Conservation (phyloP, 2,797 vertebrate genomes). For the Stomatorhinus walkeri region DNA sequence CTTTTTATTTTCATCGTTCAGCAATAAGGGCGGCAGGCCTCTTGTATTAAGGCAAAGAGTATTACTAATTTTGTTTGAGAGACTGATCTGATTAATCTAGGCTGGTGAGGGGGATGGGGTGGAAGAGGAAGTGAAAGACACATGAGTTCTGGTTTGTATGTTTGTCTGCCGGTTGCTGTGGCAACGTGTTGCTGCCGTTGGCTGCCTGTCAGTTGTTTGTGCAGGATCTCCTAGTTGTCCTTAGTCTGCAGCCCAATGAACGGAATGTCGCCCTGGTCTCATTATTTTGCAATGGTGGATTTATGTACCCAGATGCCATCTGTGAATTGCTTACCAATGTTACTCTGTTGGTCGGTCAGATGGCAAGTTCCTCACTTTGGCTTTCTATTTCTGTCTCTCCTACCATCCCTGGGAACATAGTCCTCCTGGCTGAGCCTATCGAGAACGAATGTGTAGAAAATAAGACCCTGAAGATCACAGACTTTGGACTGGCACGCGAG, state of each 20-base stretch:
- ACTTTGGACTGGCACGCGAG: constrained; percentile 80
- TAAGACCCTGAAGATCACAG: constrained; percentile 81
- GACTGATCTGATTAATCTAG: neutral
- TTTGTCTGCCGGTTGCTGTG: neutral
- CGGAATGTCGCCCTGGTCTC: neutral
- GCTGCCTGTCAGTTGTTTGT: neutral
- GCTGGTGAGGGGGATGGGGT: neutral
- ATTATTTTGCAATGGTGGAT: neutral
- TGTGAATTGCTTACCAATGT: constrained; percentile 38
- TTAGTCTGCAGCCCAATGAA: neutral
- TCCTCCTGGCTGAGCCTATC: constrained; percentile 75
- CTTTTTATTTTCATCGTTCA: neutral
- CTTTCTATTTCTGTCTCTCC: neutral
- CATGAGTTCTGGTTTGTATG: neutral
- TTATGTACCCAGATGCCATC: neutral
- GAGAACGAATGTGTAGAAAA: constrained; percentile 75
- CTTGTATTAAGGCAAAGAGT: neutral
- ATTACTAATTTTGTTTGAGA: neutral
- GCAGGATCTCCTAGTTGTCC: neutral
- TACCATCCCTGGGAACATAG: constrained; percentile 40
- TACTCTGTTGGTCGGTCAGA: neutral
- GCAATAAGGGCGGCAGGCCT: neutral
- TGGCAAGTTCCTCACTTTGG: neutral
- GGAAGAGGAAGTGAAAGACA: neutral
- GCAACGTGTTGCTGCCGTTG: neutral